Conservation (phyloP, 2,888 invertebrate genomes). For the Lypha dubia region DNA sequence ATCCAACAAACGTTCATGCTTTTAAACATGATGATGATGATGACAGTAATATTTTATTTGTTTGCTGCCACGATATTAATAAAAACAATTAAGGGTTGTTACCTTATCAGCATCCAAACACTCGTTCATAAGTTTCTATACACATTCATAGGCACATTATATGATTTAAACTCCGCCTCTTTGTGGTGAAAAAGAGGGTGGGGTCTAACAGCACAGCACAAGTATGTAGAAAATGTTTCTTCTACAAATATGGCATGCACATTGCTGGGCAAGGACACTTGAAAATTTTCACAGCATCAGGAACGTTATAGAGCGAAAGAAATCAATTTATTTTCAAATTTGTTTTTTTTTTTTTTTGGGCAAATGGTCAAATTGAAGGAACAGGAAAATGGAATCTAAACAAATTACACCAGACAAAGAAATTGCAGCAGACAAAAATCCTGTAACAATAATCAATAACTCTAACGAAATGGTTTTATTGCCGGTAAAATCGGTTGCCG, state of each 20-base stretch:
- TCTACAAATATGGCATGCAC: slow-evolving; percentile 51
- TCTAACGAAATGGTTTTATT: slow-evolving; percentile 21
- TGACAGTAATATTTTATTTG: not conserved
- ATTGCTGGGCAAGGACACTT: slow-evolving; percentile 62
- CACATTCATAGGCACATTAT: slow-evolving; percentile 15
- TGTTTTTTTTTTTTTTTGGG: too few relatives aligned
- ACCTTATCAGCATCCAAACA: slow-evolving; percentile 65
- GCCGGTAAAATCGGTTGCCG: slow-evolving; percentile 61
- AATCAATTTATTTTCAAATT: slow-evolving; percentile 6
- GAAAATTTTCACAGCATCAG: slow-evolving; percentile 30
- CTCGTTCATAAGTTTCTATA: slow-evolving; percentile 46
- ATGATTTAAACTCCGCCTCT: slow-evolving; percentile 69
- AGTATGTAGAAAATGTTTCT: slow-evolving; percentile 50
- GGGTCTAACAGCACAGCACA: slow-evolving; percentile 10
- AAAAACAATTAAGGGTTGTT: slow-evolving; percentile 66
- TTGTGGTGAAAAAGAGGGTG: slow-evolving; percentile 47
- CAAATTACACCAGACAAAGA: slow-evolving; percentile 34
- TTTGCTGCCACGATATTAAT: slow-evolving; percentile 2
- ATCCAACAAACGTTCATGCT: not conserved
- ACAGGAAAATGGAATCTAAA: slow-evolving; percentile 30
- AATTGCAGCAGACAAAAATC: not conserved
- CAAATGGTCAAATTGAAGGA: slow-evolving; percentile 50
- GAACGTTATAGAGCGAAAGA: slow-evolving; percentile 1
- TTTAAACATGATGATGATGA: too few relatives aligned
- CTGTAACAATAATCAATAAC: not conserved